Base-by-base conservation (phyloP, 2,888 invertebrate genomes). In the Herminia tarsipennalis region DNA sequence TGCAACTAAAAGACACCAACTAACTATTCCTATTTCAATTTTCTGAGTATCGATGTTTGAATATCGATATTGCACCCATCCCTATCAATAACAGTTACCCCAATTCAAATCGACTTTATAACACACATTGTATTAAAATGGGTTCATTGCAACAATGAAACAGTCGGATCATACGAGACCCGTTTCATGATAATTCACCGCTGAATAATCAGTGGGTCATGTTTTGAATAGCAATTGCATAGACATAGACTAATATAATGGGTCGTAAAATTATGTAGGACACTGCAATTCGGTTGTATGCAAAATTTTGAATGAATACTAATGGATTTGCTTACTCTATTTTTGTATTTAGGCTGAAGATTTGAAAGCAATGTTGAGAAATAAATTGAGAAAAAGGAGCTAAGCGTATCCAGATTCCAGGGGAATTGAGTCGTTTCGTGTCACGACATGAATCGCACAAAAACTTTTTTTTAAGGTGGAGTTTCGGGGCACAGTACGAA, bases 181-280 rank as follows among this genome's bases (percentile, higher is more conserved):
- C 32, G 36, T 24, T 36, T 43, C 21, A 28, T 38, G 38, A 36
- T 43, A 28, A 37, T 34, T 9, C 29, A 6, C 18, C 6, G 13
- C 29, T n/a, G n/a, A 24, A 35, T 29, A 25, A 25, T 32, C 20
- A 27, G n/a, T 16, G 14, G n/a, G 20, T 13, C 27, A 16, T 28
- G 40, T 42, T 56, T 30, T 56, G 61, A 58, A 63, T 63, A 16
- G 20, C 20, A 63, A 62, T 62, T 17, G 22, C 8, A 6, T 29
- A 27, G 32, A 1, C 28, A 43, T 21, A 16, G 33, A 59, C 44
- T 54, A n/a, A 12, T 32, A 58, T 58, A 46, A 34, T 27, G 3
- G 53, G 38, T 53, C 61, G 36, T 60, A 46, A 60, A 59, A 48
- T 21, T 29, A 56, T 13, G 32, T 60, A 3, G 57, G 41, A 49